phyloP scores from a whole-genome alignment of 2,113 vertebrate species.

The Corapipo altera region DNA sequence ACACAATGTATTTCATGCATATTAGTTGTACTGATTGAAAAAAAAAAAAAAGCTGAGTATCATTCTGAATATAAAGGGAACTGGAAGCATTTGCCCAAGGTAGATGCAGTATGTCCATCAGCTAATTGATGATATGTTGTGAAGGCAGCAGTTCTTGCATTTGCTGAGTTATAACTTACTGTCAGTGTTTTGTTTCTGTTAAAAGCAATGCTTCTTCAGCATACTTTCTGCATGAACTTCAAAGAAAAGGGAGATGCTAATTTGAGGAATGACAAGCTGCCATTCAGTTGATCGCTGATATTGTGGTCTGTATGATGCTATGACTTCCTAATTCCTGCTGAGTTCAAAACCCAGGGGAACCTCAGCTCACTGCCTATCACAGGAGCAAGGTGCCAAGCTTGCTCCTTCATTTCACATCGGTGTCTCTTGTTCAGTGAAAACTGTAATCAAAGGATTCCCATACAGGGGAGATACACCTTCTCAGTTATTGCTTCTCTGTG shows the following conservation, averaged over 20 bases:
- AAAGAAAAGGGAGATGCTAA: neutral
- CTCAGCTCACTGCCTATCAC: neutral
- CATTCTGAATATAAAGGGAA: neutral
- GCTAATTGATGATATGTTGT: neutral
- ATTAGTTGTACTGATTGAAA: neutral
- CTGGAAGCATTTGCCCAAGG: neutral
- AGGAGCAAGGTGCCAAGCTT: neutral
- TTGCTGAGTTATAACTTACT: neutral
- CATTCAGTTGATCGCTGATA: neutral
- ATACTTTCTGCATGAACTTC: neutral
- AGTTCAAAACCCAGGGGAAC: neutral
- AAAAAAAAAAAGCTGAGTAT: neutral
- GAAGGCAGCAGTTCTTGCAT: neutral
- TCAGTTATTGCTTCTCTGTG: neutral
- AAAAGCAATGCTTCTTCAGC: neutral
- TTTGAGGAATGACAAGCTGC: neutral
- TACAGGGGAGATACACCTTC: neutral
- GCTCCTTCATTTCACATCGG: neutral
- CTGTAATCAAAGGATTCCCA: neutral
- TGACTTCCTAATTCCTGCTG: neutral
- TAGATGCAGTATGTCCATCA: neutral
- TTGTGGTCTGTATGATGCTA: neutral
- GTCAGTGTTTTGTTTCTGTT: neutral
- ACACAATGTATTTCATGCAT: neutral
- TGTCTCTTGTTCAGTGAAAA: neutral